These are phyloP conservation scores for Latheticus oryzae DNA, from an alignment of 2,888 invertebrate genomes.

Conservation along the genomic window DNA sequence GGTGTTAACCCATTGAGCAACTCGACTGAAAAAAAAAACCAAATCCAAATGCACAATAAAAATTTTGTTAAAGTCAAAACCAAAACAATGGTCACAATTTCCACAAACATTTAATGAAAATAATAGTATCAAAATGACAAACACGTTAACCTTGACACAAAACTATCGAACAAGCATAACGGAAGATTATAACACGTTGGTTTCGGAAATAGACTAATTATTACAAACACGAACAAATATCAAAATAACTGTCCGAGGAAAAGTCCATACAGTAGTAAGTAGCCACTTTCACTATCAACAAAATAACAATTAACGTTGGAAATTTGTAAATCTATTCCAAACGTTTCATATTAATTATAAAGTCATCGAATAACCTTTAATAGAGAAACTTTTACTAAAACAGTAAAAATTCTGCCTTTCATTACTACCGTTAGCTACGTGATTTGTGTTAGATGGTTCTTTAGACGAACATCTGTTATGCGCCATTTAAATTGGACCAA, in stretches of 20 bases:
- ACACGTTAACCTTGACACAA: slow-evolving; percentile 35
- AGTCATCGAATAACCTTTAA: too few relatives aligned
- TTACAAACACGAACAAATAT: slow-evolving; percentile 9
- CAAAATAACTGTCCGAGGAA: slow-evolving; percentile 4
- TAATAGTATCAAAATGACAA: slow-evolving; percentile 8
- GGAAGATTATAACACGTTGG: slow-evolving; percentile 8
- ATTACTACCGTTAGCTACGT: slow-evolving; percentile 36
- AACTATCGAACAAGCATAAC: slow-evolving; percentile 12
- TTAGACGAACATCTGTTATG: slow-evolving; percentile 24
- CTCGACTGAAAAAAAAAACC: slow-evolving; percentile 33
- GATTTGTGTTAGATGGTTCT: slow-evolving; percentile 14
- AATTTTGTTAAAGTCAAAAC: too few relatives aligned
- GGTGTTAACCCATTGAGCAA: slow-evolving; percentile 21
- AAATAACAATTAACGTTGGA: slow-evolving; percentile 11
- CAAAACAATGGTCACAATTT: too few relatives aligned
- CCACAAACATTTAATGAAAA: slow-evolving; percentile 17
- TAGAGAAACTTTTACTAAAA: too few relatives aligned
- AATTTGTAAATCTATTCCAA: slow-evolving; percentile 12
- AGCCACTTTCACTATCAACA: slow-evolving; percentile 31
- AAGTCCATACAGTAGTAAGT: slow-evolving; percentile 1
- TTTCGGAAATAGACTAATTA: slow-evolving; percentile 21
- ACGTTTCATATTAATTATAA: too few relatives aligned
- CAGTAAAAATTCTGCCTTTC: too few relatives aligned
- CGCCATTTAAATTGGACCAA: slow-evolving; percentile 23
- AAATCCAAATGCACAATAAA: too few relatives aligned